Evolutionary conservation across 2,888 invertebrate genomes (phyloP), one percentile per base, ranked within the genome.

Genomic region (Ichneumoninae sp.): DNA sequence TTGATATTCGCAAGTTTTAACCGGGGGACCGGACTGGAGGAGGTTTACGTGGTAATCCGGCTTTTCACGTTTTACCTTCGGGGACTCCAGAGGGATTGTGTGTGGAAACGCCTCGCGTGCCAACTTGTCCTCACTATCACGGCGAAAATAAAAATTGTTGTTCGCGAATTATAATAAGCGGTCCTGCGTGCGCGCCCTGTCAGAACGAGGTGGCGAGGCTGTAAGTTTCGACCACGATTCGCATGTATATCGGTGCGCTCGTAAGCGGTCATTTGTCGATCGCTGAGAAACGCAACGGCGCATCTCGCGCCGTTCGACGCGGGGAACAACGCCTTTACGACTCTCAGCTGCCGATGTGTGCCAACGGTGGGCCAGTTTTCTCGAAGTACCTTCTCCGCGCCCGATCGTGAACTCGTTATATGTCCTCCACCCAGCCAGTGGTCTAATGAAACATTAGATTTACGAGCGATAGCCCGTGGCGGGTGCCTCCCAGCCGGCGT

Each of bases 391-490:
- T 10, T 26, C 22, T 22, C 57, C 26, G 36, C 33, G 69, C 22
- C 40, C 30, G 22, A 50, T 78, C 50, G 47, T 60, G 33, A 50
- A 68, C 57, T 26, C 50, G 60, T 60, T 19, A 54, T n/a, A 30
- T 44, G 54, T 60, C 71, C 62, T 19, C 52, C 57, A 26, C 72
- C 54, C 47, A 62, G 44, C 57, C 75, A 76, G 80, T 76, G 82
- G 78, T 81, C 84, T 87, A 87, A 86, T 86, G 86, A 87, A 87
- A 82, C 81, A 82, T 84, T 83, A 83, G 85, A 87, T 88, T 87
- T 86, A 87, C 83, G 86, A 85, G 83, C 85, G 80, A 83, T 80
- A 84, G 52, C 72, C 70, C 57, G 50, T 26, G 60, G 83, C 68
- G 66, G 70, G 72, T 80, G 77, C 77, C 77, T 83, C 76, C 72